Percentiles rank a stretch among this genome's conserved stretches.
Evolutionary conservation across 2,888 invertebrate species (phyloP).

Genomic region (Melikaiella ostensackeni): DNA sequence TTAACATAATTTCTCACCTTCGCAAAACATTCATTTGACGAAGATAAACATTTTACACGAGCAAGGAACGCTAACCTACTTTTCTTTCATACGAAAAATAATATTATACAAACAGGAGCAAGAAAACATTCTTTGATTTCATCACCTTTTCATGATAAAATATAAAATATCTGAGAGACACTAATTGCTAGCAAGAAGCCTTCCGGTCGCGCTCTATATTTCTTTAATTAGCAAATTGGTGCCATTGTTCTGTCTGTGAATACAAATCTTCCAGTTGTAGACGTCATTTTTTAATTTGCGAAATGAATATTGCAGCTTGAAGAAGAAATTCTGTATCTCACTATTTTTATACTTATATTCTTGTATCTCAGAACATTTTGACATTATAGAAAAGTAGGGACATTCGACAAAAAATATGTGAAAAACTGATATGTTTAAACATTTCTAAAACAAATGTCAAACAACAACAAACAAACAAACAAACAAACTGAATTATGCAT

Average conservation of each 20-base stretch:
- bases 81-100: not conserved
- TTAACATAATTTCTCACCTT: not conserved
- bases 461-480: no score
- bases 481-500: conserved; percentile 35
- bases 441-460: not conserved
- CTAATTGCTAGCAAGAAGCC: not conserved
- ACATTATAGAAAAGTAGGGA: no score
- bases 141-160: not conserved
- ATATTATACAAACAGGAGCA: not conserved
- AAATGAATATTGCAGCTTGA: not conserved
- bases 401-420: not conserved
- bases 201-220: not conserved
- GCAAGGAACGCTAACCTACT: not conserved
- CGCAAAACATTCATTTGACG: not conserved
- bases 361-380: no score
- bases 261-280: not conserved
- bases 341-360: no score
- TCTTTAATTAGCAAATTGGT: not conserved
- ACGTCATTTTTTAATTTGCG: no score
- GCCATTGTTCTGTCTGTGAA: not conserved
- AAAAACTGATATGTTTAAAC: not conserved
- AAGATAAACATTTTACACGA: not conserved
- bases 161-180: not conserved
- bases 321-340: not conserved
- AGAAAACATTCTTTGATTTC: not conserved